Evolutionary conservation across 2,888 invertebrate species (phyloP), one percentile per base, ranked within the genome.

Genomic region (Linyphia triangularis): DNA sequence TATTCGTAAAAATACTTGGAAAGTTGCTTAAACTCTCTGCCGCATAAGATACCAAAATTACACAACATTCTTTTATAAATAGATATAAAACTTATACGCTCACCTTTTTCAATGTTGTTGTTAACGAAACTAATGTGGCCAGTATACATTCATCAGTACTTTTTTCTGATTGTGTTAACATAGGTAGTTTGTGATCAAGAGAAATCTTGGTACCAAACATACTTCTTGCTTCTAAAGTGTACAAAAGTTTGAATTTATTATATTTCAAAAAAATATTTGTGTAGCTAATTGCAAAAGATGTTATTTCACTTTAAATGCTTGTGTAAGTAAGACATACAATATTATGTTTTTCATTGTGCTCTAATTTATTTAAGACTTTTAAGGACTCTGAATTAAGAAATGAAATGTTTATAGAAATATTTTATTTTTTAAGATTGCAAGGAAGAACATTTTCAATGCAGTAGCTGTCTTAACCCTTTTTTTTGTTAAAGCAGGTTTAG

Each of bases 91-190:
- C 10, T 69, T 28, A 59, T 33, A 59, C 13, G 24, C 37, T 89
- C 89, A 92, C 93, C 92, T 93, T 93, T 77, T 92, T 91, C 24
- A 92, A 92, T 69, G 91, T 92, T 7, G 92, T 92, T 40, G 92
- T 92, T 73, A 93, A 91, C 70, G 92, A 92, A 37, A 93, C 91
- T 7, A 94, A 91, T 4, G 93, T 92, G 6, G 93, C 92, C 22
- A 93, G 91, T 30, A 94, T 92, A 90, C 93, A 93, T 86, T 93
- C 93, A 90, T 94, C 93, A 10, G 93, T 93, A 9, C 93, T 93
- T 85, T 92, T 92, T 82, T 93, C 91, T 88, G 92, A 92, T 90
- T 93, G 92, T 19, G 93, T 92, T 2, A 92, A 92, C 75, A 93
- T 93, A 5, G 93, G 93, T 70, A 94, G 90, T 90, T 93, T 93